Evolutionary conservation across 2,797 vertebrate species (phyloP), one percentile per base, ranked within the genome.

Genomic region (Tenualosa ilisha): DNA sequence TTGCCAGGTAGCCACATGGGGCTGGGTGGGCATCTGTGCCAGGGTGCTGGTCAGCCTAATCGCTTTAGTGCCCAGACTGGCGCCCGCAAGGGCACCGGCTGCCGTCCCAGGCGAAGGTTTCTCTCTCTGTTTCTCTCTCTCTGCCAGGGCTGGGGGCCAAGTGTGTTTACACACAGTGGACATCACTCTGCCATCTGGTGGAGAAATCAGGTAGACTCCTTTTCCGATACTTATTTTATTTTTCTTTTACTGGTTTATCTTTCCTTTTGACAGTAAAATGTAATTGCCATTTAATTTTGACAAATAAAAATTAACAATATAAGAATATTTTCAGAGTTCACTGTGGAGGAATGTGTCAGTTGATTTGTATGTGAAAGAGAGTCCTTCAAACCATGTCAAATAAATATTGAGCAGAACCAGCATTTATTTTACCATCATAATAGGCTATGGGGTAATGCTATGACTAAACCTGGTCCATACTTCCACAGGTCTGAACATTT

Each of bases 151-250:
- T 20, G 46, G 26, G 63, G 20, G 83, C 65, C 65, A 50, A 84
- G 12, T 40, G 65, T 37, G 65, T 4, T 22, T 79, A 9, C 40
- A 46, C 17, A 46, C 17, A 22, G 37, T 43, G 40, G 72, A 46
- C 37, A n/a, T 7, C 72, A n/a, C 72, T 37, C 65, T 72, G 83
- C 83, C 65, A 65, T 31, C 83, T 84, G 83, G 46, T 84, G 83
- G 83, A 8, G 0, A 75, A 7, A 53, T 17, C 31, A n/a, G 37
- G 13, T 75, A 75, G 9, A 31, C 63, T 68, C 3, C 3, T 37
- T 63, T 63, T 63, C 22, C 4, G 8, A 24, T 9, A 24, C 5
- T 59, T 59, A n/a, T n/a, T 24, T 63, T 24, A 56, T 56, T 22
- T 56, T 56, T 9, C 17, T 56, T 15, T 56, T 56, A 20, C 54